phyloP scores from a whole-genome alignment of 2,797 vertebrate species.

The Mionectes olivaceus region DNA sequence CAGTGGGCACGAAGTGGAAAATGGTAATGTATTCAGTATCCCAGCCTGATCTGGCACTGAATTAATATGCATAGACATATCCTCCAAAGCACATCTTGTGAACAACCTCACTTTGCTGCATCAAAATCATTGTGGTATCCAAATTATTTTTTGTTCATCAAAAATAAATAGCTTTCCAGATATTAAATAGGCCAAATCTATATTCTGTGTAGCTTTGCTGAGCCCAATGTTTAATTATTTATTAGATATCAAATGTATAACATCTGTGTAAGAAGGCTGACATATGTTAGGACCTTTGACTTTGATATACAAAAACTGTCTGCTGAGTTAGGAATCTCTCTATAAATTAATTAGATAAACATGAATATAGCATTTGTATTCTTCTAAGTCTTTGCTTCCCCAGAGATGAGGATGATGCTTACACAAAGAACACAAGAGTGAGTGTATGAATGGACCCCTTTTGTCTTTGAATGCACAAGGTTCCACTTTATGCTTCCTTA shows the following conservation, averaged over 20 bases:
- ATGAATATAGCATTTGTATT: conserved; percentile 30
- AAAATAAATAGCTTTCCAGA: not conserved
- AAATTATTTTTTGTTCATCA: not conserved
- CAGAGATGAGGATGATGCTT: conserved; percentile 29
- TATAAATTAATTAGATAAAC: conserved; percentile 61
- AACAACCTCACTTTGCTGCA: not conserved
- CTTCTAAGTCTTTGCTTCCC: conserved; percentile 17
- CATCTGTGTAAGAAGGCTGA: conserved; percentile 51
- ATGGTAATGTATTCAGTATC: not conserved
- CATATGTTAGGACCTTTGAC: conserved; percentile 66
- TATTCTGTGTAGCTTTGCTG: not conserved
- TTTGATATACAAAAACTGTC: conserved; percentile 39
- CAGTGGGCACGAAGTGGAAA: not conserved
- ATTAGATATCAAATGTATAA: conserved; percentile 53
- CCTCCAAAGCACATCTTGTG: not conserved
- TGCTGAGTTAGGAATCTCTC: conserved; percentile 53
- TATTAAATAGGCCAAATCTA: not conserved
- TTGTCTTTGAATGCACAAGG: conserved; percentile 24
- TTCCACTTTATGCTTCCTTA: conserved; percentile 1
- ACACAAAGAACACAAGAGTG: not conserved
- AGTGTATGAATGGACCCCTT: not conserved
- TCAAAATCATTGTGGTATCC: not conserved
- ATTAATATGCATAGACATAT: conserved; percentile 6
- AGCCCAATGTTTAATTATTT: conserved; percentile 60
- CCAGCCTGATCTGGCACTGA: conserved; percentile 9